Percentiles rank a stretch among this genome's conserved stretches.
Evolutionary conservation across 2,888 invertebrate species (phyloP).

Genomic region (Epistrophe grossulariae): DNA sequence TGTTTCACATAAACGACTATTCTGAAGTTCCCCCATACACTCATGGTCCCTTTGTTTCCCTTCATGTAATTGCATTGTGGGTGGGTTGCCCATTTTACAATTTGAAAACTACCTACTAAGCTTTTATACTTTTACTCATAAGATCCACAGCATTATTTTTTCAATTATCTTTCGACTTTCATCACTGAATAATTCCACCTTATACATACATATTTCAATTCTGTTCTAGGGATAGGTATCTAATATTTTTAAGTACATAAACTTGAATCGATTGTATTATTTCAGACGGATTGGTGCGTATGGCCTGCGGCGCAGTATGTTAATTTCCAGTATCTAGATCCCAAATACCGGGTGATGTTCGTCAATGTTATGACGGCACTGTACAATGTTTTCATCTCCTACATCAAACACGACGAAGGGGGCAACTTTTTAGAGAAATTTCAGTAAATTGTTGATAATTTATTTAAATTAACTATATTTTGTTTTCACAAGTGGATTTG

Average conservation of each 20-base stretch:
- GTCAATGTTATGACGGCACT: conserved; percentile 93
- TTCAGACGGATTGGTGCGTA: conserved; percentile 92
- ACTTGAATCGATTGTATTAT: background rate
- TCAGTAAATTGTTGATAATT: conserved; percentile 9
- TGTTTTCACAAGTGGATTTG: conserved; percentile 39
- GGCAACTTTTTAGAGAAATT: conserved; percentile 66
- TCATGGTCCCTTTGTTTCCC: too few relatives aligned
- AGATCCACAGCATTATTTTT: too few relatives aligned
- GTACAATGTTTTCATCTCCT: conserved; percentile 95
- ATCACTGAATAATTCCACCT: too few relatives aligned
- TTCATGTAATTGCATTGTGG: too few relatives aligned
- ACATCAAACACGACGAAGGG: conserved; percentile 88
- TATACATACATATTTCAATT: too few relatives aligned
- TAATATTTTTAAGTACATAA: background rate
- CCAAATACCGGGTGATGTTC: conserved; percentile 93
- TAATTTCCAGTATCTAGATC: conserved; percentile 93
- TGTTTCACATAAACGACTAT: too few relatives aligned
- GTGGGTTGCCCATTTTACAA: too few relatives aligned
- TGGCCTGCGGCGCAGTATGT: conserved; percentile 97
- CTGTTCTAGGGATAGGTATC: too few relatives aligned
- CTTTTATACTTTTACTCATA: too few relatives aligned
- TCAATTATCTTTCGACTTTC: too few relatives aligned
- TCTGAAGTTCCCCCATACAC: too few relatives aligned
- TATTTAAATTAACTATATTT: background rate
- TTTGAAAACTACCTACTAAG: too few relatives aligned